Base-by-base conservation (phyloP, 2,113 vertebrate genomes). In the Taxidea taxus region DNA sequence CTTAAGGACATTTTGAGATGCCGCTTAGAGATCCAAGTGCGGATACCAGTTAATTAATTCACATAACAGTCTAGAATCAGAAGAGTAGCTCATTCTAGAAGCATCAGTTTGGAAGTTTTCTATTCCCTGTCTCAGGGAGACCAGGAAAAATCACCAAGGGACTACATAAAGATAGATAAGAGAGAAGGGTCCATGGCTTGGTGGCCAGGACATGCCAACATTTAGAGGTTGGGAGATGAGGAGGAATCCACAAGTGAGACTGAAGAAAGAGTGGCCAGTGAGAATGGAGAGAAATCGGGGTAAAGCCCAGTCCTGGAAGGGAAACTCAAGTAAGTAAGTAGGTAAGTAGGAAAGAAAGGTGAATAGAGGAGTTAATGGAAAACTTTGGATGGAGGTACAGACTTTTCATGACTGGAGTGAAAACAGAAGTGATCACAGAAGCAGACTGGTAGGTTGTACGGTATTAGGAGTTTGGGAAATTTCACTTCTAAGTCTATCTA, bases 1-100 rank as follows among this genome's bases (percentile, higher is more conserved):
- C 62, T 77, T 47, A 78, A 62, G 13, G 21, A 78, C 8, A 62
- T 91, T 90, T 96, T 70, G 18, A 89, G 21, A 13, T 82, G 34
- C 6, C 4, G 74, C 4, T 56, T 66, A 66, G 58, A 77, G 39
- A 81, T 58, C 29, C 39, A 90, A 31, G 75, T 34, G 25, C 21
- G 62, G 44, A 75, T 81, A 13, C 10, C 31, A 80, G 27, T 31
- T 4, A 29, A 1, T 58, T n/a, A 37, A 85, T 47, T 77, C n/a
- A 60, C 2, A 18, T 51, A 54, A 27, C 74, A 64, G 4, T 64
- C 21, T 84, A 9, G 37, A 70, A 42, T 66, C n/a, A 84, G 47
- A 31, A 66, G n/a, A 89, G 25, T 56, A 16, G 3, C 51, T 90
- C 29, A 74, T 31, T 90, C 20, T 34, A 83, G 15, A 56, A 56